phyloP scores from a whole-genome alignment of 2,797 vertebrate species.

The Benthosema pterotum region DNA sequence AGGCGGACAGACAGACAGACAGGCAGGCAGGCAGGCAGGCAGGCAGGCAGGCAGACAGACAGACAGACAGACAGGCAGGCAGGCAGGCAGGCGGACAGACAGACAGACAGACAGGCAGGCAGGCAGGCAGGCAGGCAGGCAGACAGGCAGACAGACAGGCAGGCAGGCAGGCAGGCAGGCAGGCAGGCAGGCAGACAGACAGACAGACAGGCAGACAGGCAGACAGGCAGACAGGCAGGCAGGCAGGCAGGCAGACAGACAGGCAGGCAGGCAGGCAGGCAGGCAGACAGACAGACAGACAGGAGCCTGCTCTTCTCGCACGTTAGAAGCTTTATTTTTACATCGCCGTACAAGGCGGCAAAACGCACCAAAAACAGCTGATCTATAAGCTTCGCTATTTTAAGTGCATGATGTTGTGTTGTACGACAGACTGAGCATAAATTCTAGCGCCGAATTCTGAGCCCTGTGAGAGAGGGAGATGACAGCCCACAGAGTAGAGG shows the following conservation, averaged over 20 bases:
- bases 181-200: not conserved
- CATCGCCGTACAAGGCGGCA: too few species aligned
- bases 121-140: too few species aligned
- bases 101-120: slow-evolving; percentile 12
- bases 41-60: too few species aligned
- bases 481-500: slow-evolving; percentile 27
- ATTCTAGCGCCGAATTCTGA: slow-evolving; percentile 29
- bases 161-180: too few species aligned
- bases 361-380: too few species aligned
- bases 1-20: slow-evolving; percentile 9
- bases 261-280: not conserved
- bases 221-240: slow-evolving; percentile 7
- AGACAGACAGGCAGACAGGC: slow-evolving; percentile 7
- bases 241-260: slow-evolving; percentile 15
- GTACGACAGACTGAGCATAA: not conserved
- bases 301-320: not conserved
- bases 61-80: too few species aligned
- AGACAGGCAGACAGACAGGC: slow-evolving; percentile 7
- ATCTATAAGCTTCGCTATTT: too few species aligned
- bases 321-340: too few species aligned
- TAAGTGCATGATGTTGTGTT: too few species aligned
- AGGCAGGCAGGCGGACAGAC: too few species aligned
- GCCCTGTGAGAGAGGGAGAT: slow-evolving; percentile 48
- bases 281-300: slow-evolving; percentile 7
- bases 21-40: too few species aligned